Base-by-base conservation (phyloP, 1,140 invertebrate genomes). In the Yoshiicerus persimilis region DNA sequence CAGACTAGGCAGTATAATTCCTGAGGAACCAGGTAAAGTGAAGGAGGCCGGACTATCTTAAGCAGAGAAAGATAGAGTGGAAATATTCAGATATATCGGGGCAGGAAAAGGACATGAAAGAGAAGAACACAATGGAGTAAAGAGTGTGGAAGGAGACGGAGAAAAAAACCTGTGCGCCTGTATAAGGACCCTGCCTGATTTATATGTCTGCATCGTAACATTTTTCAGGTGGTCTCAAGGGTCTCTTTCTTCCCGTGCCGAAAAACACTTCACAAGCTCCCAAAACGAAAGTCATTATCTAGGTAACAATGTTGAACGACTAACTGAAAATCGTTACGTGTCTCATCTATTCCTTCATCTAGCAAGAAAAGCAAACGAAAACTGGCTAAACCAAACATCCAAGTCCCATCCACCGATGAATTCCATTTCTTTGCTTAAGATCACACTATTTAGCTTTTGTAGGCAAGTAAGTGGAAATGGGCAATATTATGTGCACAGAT, bases 171-270 rank as follows among this genome's bases (percentile, higher is more conserved):
- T 38, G 64, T 86, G 87, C 83, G 87, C 34, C 87, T 88, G 62
- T 56, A 75, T 64, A 30, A 56, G 38, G 47, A 88, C 87, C 64
- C 87, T 87, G 70, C 36, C 84, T 89, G 89, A 89, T 89, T 89
- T 89, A 89, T 89, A 89, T 88, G 89, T 89, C 89, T 89, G 84
- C 77, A 87, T 86, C 64, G 87, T 89, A 89, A 88, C 89, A 89
- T 87, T 89, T 89, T 89, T 89, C 86, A 86, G 89, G 89, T 89
- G 89, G 89, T 89, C 89, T 84, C 83, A 39, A 87, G 36, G 56
- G 56, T 87, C 84, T 16, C 88, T 88, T 70, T 88, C 66, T 83
- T 86, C 84, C 87, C 77, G 56, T 83, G 83, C 86, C 84, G 84
- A 87, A 86, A 38, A 84, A 86, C 89, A 88, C 87, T 89, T 89